These are phyloP conservation scores for Caenorhabditis auriculariae DNA, from an alignment of 2,888 invertebrate genomes.

Conservation along the genomic window DNA sequence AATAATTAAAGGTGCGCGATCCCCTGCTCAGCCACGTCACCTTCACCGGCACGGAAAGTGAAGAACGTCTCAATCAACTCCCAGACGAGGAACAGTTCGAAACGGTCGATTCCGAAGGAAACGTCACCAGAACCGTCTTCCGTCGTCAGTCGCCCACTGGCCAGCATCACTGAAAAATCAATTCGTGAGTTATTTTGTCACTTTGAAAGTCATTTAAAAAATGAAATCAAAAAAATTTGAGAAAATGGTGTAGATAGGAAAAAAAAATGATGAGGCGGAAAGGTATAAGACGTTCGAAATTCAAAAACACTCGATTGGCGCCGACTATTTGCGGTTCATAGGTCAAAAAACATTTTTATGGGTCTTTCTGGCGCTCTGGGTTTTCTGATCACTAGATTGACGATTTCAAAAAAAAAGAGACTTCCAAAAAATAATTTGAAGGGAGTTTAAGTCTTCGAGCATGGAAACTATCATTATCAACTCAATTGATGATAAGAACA, in stretches of 20 bases:
- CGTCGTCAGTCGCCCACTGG: conserved; percentile 19
- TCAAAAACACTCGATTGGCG: too few relatives aligned
- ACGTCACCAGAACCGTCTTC: conserved; percentile 55
- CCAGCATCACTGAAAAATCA: conserved; percentile 4
- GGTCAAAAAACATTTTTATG: too few relatives aligned
- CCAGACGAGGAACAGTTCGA: conserved; percentile 54
- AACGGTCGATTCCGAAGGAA: conserved; percentile 59
- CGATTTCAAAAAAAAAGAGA: too few relatives aligned
- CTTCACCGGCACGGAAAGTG: conserved; percentile 62
- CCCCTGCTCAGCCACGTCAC: conserved; percentile 57
- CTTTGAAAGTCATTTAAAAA: background rate
- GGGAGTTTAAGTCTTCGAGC: too few relatives aligned
- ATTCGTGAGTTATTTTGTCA: background rate
- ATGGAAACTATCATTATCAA: too few relatives aligned
- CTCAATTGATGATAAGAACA: too few relatives aligned
- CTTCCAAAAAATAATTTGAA: too few relatives aligned
- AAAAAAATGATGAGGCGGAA: too few relatives aligned
- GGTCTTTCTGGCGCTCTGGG: too few relatives aligned
- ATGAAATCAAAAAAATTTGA: background rate
- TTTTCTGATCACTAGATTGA: too few relatives aligned
- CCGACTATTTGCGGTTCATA: too few relatives aligned
- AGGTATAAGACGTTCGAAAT: too few relatives aligned
- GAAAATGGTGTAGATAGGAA: background rate
- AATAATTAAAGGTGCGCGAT: conserved; percentile 48
- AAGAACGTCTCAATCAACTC: conserved; percentile 52